Percentiles rank a stretch among this genome's conserved stretches.
Evolutionary conservation across 2,113 vertebrate genomes (phyloP).

Genomic region (Melanostigma gelatinosum): DNA sequence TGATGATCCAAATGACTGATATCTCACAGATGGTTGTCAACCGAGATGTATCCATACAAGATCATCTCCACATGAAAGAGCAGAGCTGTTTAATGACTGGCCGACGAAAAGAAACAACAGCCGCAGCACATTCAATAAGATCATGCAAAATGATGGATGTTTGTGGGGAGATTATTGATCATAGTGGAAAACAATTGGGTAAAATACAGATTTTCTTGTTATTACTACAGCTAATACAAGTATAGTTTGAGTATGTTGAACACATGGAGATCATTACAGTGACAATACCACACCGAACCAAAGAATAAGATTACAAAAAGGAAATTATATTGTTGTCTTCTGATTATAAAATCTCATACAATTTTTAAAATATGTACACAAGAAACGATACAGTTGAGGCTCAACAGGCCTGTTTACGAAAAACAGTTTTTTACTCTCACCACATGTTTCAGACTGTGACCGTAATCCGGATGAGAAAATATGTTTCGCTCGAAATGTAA

Average conservation of each 20-base stretch:
- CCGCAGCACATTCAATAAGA: background rate
- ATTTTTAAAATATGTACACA: no score
- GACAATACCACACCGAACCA: background rate
- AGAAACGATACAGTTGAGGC: no score
- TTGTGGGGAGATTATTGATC: background rate
- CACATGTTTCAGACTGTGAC: no score
- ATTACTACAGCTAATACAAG: background rate
- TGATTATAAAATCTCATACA: no score
- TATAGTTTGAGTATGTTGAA: background rate
- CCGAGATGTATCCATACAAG: background rate
- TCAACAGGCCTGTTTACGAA: no score
- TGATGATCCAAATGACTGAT: conserved; percentile 20
- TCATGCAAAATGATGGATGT: background rate
- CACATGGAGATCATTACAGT: background rate
- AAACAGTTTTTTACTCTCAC: no score
- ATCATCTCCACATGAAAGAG: background rate
- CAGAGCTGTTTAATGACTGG: no score
- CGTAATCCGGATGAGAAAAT: no score
- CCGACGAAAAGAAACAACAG: background rate
- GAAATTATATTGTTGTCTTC: background rate
- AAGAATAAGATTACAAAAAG: no score
- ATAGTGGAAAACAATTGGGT: background rate
- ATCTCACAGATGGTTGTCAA: background rate
- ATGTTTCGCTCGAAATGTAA: no score
- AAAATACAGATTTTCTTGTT: background rate